Evolutionary conservation across 2,113 vertebrate species (phyloP).

Genomic region (Dicentrarchus labrax): DNA sequence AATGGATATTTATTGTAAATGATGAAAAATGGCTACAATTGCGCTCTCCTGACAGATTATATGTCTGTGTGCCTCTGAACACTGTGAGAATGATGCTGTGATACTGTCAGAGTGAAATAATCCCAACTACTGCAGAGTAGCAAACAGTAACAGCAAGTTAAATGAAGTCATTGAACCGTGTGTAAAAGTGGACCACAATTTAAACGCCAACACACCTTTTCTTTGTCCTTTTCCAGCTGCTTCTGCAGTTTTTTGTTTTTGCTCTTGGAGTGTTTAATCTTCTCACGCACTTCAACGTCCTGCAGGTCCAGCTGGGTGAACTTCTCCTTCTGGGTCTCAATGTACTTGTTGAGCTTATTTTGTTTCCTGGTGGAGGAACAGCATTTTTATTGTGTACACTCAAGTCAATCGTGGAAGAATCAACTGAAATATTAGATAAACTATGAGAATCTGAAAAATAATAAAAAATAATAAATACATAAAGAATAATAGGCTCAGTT

Average conservation of each 20-base stretch:
- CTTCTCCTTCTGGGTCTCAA: slow-evolving; percentile 93
- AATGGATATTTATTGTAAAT: slow-evolving; percentile 27
- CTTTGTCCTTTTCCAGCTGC: slow-evolving; percentile 94
- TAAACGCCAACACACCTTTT: slow-evolving; percentile 88
- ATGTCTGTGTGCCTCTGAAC: neutral
- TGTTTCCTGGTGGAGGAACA: slow-evolving; percentile 85
- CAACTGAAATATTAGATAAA: slow-evolving; percentile 11
- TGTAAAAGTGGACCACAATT: slow-evolving; percentile 13
- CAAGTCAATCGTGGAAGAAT: neutral
- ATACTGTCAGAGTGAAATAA: slow-evolving; percentile 23
- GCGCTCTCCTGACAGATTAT: slow-evolving; percentile 9
- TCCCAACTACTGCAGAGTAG: slow-evolving; percentile 8
- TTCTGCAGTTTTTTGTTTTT: slow-evolving; percentile 94
- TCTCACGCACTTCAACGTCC: slow-evolving; percentile 96
- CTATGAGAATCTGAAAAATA: neutral
- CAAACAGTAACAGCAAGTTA: slow-evolving; percentile 1
- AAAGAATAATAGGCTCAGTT: neutral
- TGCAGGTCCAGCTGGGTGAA: slow-evolving; percentile 95
- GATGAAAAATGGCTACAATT: slow-evolving; percentile 7
- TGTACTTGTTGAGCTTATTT: slow-evolving; percentile 88
- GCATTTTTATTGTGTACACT: slow-evolving; percentile 35
- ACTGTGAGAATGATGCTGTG: slow-evolving; percentile 9
- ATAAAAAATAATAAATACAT: neutral
- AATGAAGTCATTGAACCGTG: slow-evolving; percentile 1
- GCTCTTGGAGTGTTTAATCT: slow-evolving; percentile 92